Percentiles rank a stretch among this genome's conserved stretches.
These are phyloP conservation scores for Gonioctena quinquepunctata DNA, from an alignment of 1,140 invertebrate genomes.

Conservation along the genomic window DNA sequence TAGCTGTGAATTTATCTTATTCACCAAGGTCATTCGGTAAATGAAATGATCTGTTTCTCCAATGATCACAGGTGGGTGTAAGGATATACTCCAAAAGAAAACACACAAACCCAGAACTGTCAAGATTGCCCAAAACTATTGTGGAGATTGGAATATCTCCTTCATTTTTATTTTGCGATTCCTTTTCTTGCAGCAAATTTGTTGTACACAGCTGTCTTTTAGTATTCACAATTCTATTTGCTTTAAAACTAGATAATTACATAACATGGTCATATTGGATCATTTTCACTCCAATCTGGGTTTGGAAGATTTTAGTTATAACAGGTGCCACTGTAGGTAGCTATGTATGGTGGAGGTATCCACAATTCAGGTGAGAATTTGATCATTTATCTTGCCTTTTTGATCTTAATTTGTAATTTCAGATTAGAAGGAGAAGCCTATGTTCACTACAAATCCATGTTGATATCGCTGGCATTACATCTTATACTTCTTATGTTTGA, in stretches of 20 bases:
- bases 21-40: no score
- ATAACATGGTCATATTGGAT: constrained; percentile 93
- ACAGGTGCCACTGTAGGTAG: constrained; percentile 86
- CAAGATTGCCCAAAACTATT: no score
- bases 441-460: constrained; percentile 96
- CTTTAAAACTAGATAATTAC: constrained; percentile 84
- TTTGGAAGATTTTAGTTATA: constrained; percentile 93
- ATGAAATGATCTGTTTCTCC: no score
- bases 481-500: constrained; percentile 96
- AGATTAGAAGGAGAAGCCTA: constrained; percentile 94
- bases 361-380: constrained; percentile 78
- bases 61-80: no score
- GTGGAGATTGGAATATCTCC: no score
- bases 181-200: constrained; percentile 85
- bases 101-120: no score
- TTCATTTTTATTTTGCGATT: no score
- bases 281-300: constrained; percentile 93
- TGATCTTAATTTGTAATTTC: constrained; percentile 41
- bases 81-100: no score
- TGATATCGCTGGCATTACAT: constrained; percentile 91
- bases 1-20: no score
- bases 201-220: constrained; percentile 91
- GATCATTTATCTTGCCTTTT: not conserved
- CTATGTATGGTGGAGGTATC: constrained; percentile 93
- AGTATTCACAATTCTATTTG: constrained; percentile 87